phyloP scores from a whole-genome alignment of 2,113 vertebrate species.

The Xiphophorus maculatus region DNA sequence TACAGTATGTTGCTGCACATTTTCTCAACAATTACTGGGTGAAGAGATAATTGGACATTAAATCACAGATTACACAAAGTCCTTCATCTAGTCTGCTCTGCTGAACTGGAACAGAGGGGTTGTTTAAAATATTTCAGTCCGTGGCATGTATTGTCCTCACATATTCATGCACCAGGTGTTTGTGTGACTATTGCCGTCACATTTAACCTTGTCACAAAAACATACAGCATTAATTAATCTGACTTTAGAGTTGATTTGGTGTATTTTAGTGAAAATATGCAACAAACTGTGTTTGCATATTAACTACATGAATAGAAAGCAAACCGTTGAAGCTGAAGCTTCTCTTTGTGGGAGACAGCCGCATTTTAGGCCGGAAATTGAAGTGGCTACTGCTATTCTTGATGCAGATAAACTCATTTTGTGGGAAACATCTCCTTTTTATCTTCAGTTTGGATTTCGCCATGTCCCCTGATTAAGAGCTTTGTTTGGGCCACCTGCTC shows the following conservation, averaged over 20 bases:
- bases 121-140: neutral
- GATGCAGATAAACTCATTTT: constrained; percentile 22
- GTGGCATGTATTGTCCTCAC: too few species aligned
- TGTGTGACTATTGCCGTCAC: too few species aligned
- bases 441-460: constrained; percentile 36
- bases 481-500: constrained; percentile 61
- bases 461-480: constrained; percentile 58
- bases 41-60: neutral
- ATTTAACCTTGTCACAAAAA: neutral
- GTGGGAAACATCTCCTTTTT: constrained; percentile 27
- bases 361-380: constrained; percentile 38
- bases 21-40: constrained; percentile 3
- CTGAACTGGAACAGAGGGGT: neutral
- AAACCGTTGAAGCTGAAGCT: neutral
- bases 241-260: neutral
- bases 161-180: neutral
- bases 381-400: constrained; percentile 46
- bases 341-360: neutral
- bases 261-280: neutral
- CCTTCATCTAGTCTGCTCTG: neutral
- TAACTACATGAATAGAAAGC: neutral
- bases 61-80: neutral
- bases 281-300: neutral
- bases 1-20: neutral
- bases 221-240: too few species aligned